Evolutionary conservation across 1,140 invertebrate genomes (phyloP), one percentile per base, ranked within the genome.

Genomic region (Drosophila novamexicana): DNA sequence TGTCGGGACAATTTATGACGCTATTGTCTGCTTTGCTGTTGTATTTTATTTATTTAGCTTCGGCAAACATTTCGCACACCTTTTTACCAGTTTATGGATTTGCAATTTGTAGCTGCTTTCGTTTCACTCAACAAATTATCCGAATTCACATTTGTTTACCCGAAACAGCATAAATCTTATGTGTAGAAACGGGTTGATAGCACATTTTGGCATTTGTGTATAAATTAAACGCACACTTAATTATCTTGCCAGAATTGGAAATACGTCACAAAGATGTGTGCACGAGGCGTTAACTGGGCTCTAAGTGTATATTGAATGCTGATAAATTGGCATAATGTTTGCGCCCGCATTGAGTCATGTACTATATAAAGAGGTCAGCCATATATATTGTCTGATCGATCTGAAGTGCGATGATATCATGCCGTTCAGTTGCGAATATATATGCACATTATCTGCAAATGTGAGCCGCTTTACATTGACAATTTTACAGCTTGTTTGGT

Each of bases 1-100:
- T 45, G 14, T 10, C 57, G 6, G 40, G 29, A 6, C 44, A 36
- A 37, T 61, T 47, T 12, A 29, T 5, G 22, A 4, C 0, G 22
- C 22, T 5, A 29, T 29, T 29, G 40, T 56, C 39, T 53, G 6
- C 34, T 18, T 45, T 16, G 1, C 22, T 29, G 22, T 29, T 29
- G 22, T 5, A 1, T 16, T 14, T 34, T 49, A 7, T 61, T 49
- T 50, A 44, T n/a, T 6, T 54, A 8, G 22, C 57, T 40, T 69
- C 53, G 56, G 57, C 67, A 62, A 69, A 69, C 49, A 70, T 63
- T 62, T 44, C 12, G 58, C 56, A 50, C 65, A 66, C 22, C 8
- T 47, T 34, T 36, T 18, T n/a, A 7, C 16, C 22, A 14, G 59
- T 40, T 12, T 64, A 34, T 53, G 9, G 14, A 50, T 66, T 32